Evolutionary conservation across 2,888 invertebrate species (phyloP), one percentile per base, ranked within the genome.

Genomic region (Incurvaria masculella): DNA sequence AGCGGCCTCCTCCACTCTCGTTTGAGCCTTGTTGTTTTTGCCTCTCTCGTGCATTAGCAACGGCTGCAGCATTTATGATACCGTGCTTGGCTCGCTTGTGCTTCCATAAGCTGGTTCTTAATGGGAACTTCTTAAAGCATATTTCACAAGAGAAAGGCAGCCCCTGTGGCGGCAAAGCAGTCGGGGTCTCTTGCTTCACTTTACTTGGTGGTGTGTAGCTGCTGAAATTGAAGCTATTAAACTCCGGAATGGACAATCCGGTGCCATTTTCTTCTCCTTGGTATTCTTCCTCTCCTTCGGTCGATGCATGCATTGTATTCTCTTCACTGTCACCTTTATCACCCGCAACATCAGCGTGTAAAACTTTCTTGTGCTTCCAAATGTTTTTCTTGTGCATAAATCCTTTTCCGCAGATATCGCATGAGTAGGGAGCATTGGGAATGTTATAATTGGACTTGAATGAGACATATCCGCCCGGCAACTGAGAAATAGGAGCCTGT

Each of bases 401-500:
- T 23, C 79, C 79, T 60, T 84, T 82, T n/a, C 86, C 84, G 54
- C 87, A 87, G 42, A 82, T 72, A 51, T 86, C 83, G 60, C 86
- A 87, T 39, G 78, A 79, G 55, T 81, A 82, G 42, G 69, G 79
- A 47, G 79, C 79, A 47, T 76, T 75, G 49, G 76, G 74, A 55
- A 79, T 74, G 54, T 70, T 71, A 49, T 66, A 62, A 54, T 64
- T 68, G 42, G 72, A 66, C 58, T 74, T 74, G 52, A 69, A 74
- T 16, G 68, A 60, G 27, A 71, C 61, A 39, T 52, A 33, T 41
- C 27, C 27, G 44, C 40, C 17, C 53, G 69, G 65, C 8, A 68
- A 66, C 57, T 71, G 70, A 26, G 68, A 63, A 52, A 69, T 59
- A 2, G 70, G 64, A 49, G 66, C 68, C 44, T 72, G 71, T 55